A percentile compares a stretch with the other conserved stretches of the same genome.
Evolutionary conservation across 1,140 invertebrate genomes (phyloP).

Genomic region (Drosophila setifemur): DNA sequence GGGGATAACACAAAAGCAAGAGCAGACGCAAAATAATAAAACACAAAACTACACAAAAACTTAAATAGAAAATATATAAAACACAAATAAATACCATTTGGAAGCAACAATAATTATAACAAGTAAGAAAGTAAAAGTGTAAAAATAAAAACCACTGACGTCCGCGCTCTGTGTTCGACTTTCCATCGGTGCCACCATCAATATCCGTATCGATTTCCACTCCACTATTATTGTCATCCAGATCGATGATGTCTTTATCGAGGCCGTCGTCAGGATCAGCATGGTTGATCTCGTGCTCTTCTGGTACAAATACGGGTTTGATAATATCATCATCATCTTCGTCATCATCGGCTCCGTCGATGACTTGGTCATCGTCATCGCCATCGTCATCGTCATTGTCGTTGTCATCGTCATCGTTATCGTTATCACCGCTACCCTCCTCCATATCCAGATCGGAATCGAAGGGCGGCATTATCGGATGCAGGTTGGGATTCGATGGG

Average conservation of each 20-base stretch:
- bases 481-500: background rate
- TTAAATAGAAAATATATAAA: background rate
- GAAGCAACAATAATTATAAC: too few species aligned
- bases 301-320: background rate
- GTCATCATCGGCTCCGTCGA: constrained; percentile 24
- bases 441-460: constrained; percentile 49
- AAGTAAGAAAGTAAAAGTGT: constrained; percentile 36
- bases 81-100: too few species aligned
- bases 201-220: background rate
- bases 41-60: constrained; percentile 17
- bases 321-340: constrained; percentile 5
- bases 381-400: constrained; percentile 22
- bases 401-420: constrained; percentile 9
- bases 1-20: too few species aligned
- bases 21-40: too few species aligned
- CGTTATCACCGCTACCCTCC: constrained; percentile 47
- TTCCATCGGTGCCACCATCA: constrained; percentile 29
- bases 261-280: constrained; percentile 9
- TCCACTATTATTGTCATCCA: constrained; percentile 44
- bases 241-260: constrained; percentile 16
- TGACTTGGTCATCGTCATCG: constrained; percentile 21
- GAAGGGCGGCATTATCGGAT: constrained; percentile 15
- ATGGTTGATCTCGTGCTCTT: background rate
- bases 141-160: constrained; percentile 73
- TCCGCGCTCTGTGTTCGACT: constrained; percentile 33